Conservation (phyloP, 2,113 vertebrate genomes). For the Sakesphorus luctuosus region DNA sequence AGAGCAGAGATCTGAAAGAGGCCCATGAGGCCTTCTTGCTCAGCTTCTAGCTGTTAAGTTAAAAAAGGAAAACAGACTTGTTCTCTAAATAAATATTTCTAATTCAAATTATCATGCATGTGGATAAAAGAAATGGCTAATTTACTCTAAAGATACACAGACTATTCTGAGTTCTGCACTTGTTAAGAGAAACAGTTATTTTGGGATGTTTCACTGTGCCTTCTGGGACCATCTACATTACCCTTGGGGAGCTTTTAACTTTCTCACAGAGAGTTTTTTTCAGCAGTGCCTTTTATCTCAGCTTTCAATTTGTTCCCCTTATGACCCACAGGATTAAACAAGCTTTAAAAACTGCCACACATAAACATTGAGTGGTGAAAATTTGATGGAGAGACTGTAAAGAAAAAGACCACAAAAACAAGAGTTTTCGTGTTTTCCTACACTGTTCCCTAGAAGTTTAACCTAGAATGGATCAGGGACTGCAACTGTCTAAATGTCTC, state of each 20-base stretch:
- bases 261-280: not conserved
- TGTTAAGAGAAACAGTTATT: not conserved
- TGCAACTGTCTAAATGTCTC: not conserved
- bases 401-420: not conserved
- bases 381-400: not conserved
- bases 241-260: not conserved
- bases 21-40: not conserved
- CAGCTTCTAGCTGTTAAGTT: not conserved
- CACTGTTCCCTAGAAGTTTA: not conserved
- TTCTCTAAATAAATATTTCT: not conserved
- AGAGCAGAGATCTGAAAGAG: not conserved
- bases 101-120: not conserved
- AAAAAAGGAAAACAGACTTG: not conserved
- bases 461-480: not conserved
- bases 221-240: not conserved
- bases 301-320: not conserved
- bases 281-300: not conserved
- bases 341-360: not conserved
- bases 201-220: not conserved
- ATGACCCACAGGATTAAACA: not conserved
- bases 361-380: not conserved
- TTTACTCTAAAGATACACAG: not conserved
- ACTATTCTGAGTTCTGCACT: not conserved
- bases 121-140: not conserved
- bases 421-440: not conserved